Evolutionary conservation across 2,888 invertebrate genomes (phyloP), one percentile per base, ranked within the genome.

Genomic region (Physocephala rufipes): DNA sequence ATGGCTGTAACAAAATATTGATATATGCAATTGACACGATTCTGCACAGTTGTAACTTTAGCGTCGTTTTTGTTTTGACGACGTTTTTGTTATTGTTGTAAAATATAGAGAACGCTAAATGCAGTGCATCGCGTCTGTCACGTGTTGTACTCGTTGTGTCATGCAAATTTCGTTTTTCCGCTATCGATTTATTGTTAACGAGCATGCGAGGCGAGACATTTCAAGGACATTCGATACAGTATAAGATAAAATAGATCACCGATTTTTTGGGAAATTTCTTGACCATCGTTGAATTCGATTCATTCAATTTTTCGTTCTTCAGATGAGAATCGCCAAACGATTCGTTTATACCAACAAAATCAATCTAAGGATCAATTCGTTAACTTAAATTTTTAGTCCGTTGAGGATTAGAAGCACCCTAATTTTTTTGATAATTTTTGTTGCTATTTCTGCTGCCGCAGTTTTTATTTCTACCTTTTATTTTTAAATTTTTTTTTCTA

Each of bases 101-200:
- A 26, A 13, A 7, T 47, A 62, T 15, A 47, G 13, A 24, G 12
- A 13, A 26, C 24, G 21, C 36, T 15, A 55, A 4, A 43, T 45
- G 49, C 30, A 28, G 53, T 49, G 61, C n/a, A n/a, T n/a, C n/a
- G n/a, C 71, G 72, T 71, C 51, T 66, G 72, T 70, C 66, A 61
- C 73, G 73, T 77, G 26, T 36, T 19, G 55, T 79, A 80, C n/a
- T 81, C 82, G 82, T 80, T 81, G 78, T 81, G 82, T 70, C 71
- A 81, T 81, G 83, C 81, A 81, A 81, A 81, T 81, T 79, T 76
- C 75, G n/a, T n/a, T n/a, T n/a, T n/a, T 74, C 64, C 53, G 55
- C 24, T 70, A 69, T 72, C 67, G 72, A 71, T 73, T 71, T 55
- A 24, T 30, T 61, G 49, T 65, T 51, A 36, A 26, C 61, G 67